Base-by-base conservation (phyloP, 2,113 vertebrate genomes). In the Coregonus clupeaformis region DNA sequence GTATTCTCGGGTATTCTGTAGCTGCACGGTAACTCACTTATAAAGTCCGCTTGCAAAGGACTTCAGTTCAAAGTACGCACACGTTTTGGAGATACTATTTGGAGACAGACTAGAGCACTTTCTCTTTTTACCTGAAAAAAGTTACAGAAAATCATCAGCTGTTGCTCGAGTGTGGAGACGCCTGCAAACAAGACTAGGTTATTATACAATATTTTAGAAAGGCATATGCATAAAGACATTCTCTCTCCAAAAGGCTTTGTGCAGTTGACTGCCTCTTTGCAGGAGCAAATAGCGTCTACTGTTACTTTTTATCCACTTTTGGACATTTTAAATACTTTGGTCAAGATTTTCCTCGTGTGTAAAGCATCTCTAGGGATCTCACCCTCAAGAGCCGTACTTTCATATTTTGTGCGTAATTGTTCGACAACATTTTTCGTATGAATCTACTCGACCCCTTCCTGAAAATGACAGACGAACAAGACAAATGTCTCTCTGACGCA, bases 381-480 rank as follows among this genome's bases (percentile, higher is more conserved):
- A 72, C 59, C 30, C 65, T 78, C 64, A 67, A 63, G 18, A 71
- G 2, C 22, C 13, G 16, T 22, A 18, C 16, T 59, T 11, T 22
- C 20, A 6, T 22, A 22, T 85, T 88, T 87, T 83, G 84, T 85
- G 78, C 82, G 81, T 85, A 87, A 82, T 77, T 87, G 84, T 89
- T 82, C 55, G 75, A 65, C 81, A 69, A 60, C 47, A 2, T 84
- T 82, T 80, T 80, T 85, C 91, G 91, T 82, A 94, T 99, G 97
- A 98, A 98, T 99, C 96, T 99, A 92, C 95, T 99, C 89, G 96
- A 98, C 90, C 97, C 96, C 77, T 98, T 95, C 94, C 92, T 96
- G 92, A 99, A 98, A 93, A 99, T 99, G 97, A 95, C 96, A 93
- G 97, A 98, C 87, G 97, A 98, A 91, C 97, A 96, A 94, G 97